Conservation (phyloP, 2,797 vertebrate genomes). For the Alca torda region DNA sequence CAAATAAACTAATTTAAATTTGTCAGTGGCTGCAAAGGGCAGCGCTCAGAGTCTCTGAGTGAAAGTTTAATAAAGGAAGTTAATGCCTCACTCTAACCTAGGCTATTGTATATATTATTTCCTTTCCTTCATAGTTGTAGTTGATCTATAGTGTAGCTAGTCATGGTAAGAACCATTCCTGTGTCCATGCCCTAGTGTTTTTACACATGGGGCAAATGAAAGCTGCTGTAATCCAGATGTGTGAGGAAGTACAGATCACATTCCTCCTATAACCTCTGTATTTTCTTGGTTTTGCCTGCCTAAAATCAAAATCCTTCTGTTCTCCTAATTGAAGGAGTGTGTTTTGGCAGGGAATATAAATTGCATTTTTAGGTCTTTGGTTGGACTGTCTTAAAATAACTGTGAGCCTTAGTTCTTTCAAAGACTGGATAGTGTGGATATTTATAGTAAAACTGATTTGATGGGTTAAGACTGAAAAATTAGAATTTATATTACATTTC, state of each 20-base stretch:
- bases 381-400: slow-evolving; percentile 49
- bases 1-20: neutral
- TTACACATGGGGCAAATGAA: neutral
- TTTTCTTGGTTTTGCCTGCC: neutral
- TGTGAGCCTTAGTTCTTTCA: neutral
- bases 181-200: neutral
- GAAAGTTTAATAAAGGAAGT: neutral
- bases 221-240: neutral
- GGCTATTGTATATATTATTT: neutral
- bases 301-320: neutral
- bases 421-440: slow-evolving; percentile 18
- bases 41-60: neutral
- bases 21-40: neutral
- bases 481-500: slow-evolving; percentile 56
- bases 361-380: slow-evolving; percentile 7
- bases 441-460: slow-evolving; percentile 51
- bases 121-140: neutral
- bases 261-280: neutral
- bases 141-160: neutral
- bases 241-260: neutral
- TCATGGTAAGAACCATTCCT: neutral
- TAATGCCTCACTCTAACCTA: neutral
- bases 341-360: slow-evolving; percentile 25
- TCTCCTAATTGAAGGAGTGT: neutral
- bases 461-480: slow-evolving; percentile 52